These are phyloP conservation scores for Exocentrus adspersus DNA, from an alignment of 2,888 invertebrate species.

Conservation along the genomic window DNA sequence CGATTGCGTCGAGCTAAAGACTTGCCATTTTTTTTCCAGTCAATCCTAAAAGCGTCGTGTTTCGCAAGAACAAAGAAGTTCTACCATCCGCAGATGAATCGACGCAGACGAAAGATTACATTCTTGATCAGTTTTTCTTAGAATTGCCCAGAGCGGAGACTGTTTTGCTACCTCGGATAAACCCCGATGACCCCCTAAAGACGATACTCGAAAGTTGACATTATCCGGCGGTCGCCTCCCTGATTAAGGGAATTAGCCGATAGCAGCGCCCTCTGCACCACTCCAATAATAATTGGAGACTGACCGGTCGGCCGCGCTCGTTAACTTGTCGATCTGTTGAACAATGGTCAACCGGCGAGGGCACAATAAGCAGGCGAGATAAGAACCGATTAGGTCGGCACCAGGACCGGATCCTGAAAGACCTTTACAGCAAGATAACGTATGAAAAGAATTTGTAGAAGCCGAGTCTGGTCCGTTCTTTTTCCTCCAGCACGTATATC, in stretches of 20 bases:
- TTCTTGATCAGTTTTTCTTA: no score
- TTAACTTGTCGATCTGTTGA: slow-evolving; percentile 60
- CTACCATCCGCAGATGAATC: no score
- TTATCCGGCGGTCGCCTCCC: slow-evolving; percentile 32
- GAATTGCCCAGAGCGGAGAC: no score
- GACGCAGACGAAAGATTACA: no score
- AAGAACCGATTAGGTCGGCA: slow-evolving; percentile 53
- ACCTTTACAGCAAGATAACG: no score
- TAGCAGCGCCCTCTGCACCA: slow-evolving; percentile 29
- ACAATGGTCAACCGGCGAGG: slow-evolving; percentile 57
- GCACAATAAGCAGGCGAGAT: slow-evolving; percentile 55
- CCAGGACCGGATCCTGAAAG: slow-evolving; percentile 21
- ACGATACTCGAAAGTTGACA: slow-evolving; percentile 28
- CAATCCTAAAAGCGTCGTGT: no score
- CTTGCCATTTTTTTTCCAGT: no score
- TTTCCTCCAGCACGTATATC: slow-evolving; percentile 40
- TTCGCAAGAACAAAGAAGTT: no score
- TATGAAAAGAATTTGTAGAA: no score
- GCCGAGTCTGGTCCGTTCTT: not conserved
- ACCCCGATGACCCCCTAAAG: not conserved
- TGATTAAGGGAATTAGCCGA: slow-evolving; percentile 38
- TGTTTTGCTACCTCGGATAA: not conserved
- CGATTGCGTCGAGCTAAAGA: no score
- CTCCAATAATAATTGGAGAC: slow-evolving; percentile 49
- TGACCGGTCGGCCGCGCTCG: slow-evolving; percentile 52